Percentiles rank a stretch among this genome's conserved stretches.
These are phyloP conservation scores for Orestias chungarensis DNA, from an alignment of 2,797 vertebrate species.

Conservation along the genomic window DNA sequence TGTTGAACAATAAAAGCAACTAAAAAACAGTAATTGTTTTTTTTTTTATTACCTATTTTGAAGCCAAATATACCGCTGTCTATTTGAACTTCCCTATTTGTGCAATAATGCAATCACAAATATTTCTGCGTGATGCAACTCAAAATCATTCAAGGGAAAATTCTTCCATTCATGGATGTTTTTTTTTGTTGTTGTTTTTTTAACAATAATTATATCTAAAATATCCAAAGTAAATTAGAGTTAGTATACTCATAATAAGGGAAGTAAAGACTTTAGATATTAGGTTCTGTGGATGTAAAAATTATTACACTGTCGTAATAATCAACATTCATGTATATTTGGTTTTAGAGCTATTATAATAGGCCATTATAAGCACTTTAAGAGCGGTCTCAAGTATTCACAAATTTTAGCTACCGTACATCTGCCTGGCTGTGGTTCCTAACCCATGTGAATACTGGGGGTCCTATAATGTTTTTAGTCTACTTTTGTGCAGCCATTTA, in stretches of 20 bases:
- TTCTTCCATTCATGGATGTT: too few relatives aligned
- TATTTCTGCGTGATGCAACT: too few relatives aligned
- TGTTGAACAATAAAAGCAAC: background rate
- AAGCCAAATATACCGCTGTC: too few relatives aligned
- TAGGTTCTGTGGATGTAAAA: background rate
- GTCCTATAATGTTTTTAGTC: too few relatives aligned
- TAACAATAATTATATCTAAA: too few relatives aligned
- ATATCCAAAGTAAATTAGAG: background rate
- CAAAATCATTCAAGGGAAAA: too few relatives aligned
- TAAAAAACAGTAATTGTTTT: too few relatives aligned
- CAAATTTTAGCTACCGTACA: background rate
- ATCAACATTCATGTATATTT: background rate
- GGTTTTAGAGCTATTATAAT: background rate
- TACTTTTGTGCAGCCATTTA: background rate
- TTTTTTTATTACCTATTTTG: too few relatives aligned
- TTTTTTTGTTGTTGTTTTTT: too few relatives aligned
- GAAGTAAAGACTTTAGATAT: background rate
- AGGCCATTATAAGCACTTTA: background rate
- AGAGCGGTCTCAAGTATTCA: background rate
- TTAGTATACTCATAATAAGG: too few relatives aligned
- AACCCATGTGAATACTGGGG: background rate
- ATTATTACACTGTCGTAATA: background rate
- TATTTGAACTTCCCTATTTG: too few relatives aligned
- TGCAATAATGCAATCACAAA: too few relatives aligned
- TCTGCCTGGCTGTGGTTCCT: background rate